Conservation (phyloP, 2,797 vertebrate genomes). For the Centropyge bicolor region DNA sequence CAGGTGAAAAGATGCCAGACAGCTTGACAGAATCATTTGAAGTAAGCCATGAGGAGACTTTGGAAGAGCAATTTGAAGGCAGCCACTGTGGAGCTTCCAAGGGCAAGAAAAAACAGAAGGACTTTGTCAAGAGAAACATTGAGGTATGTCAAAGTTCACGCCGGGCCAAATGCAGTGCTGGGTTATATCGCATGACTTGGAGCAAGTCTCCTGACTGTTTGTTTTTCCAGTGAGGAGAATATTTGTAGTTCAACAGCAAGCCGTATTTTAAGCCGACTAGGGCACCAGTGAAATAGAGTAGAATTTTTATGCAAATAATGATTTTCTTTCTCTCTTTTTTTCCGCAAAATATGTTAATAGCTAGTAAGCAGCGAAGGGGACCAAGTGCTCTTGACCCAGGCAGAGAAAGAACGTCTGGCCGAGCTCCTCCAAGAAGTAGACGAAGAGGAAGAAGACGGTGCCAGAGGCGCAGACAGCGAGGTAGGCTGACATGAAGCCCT, state of each 20-base stretch:
- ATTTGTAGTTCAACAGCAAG: constrained; percentile 39
- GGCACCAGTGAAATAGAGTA: constrained; percentile 23
- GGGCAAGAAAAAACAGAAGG: constrained; percentile 82
- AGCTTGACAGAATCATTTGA: constrained; percentile 48
- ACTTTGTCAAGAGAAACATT: constrained; percentile 94
- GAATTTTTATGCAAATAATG: constrained; percentile 11
- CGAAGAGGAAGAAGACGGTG: constrained; percentile 73
- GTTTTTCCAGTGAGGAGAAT: constrained; percentile 60
- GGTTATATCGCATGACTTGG: constrained; percentile 56
- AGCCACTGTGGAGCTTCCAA: constrained; percentile 58
- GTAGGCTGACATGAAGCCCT: constrained; percentile 79
- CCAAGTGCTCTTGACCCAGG: constrained; percentile 84
- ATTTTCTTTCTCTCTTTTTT: constrained; percentile 29
- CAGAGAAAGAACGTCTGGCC: constrained; percentile 87
- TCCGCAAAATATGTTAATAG: constrained; percentile 76
- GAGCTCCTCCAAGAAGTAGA: constrained; percentile 89
- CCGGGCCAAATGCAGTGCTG: constrained; percentile 48
- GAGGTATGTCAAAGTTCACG: constrained; percentile 89
- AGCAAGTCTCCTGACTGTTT: constrained; percentile 42
- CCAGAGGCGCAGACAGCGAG: constrained; percentile 77
- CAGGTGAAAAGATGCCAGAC: constrained; percentile 59
- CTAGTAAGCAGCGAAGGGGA: constrained; percentile 85
- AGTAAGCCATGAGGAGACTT: constrained; percentile 52
- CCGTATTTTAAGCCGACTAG: constrained; percentile 2
- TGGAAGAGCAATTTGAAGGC: constrained; percentile 59